A percentile compares a stretch with the other conserved stretches of the same genome.
phyloP scores from a whole-genome alignment of 2,113 vertebrate species.

The Bolborhynchus lineola region DNA sequence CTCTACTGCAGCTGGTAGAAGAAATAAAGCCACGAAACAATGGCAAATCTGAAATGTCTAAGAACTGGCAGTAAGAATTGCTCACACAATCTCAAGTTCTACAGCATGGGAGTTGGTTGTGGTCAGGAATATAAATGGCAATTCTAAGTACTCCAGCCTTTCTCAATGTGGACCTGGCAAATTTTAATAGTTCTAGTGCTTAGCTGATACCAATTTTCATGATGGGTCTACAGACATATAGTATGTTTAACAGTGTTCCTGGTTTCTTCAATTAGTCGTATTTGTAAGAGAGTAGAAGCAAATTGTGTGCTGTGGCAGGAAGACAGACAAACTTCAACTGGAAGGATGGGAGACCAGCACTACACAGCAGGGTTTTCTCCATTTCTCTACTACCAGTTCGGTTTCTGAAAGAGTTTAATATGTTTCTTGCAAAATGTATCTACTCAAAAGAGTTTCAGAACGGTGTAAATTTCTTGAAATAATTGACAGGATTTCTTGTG shows the following conservation, averaged over 20 bases:
- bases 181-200: not conserved
- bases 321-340: not conserved
- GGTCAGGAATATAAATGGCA: not conserved
- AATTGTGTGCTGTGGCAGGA: not conserved
- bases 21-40: rapidly evolving
- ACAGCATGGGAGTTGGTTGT: not conserved
- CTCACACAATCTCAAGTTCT: not conserved
- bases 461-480: not conserved
- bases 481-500: not conserved
- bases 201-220: not conserved
- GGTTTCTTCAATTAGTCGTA: not conserved
- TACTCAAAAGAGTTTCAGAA: not conserved
- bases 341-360: not conserved
- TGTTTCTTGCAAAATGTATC: not conserved
- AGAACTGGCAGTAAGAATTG: not conserved
- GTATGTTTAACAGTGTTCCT: not conserved
- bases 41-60: not conserved
- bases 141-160: not conserved
- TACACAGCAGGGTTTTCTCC: not conserved
- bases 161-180: not conserved
- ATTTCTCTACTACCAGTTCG: not conserved
- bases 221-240: not conserved
- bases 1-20: not conserved
- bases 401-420: not conserved
- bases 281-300: not conserved